Percentiles rank a stretch among this genome's conserved stretches.
Evolutionary conservation across 2,797 vertebrate species (phyloP).

Genomic region (Eospalax fontanierii): DNA sequence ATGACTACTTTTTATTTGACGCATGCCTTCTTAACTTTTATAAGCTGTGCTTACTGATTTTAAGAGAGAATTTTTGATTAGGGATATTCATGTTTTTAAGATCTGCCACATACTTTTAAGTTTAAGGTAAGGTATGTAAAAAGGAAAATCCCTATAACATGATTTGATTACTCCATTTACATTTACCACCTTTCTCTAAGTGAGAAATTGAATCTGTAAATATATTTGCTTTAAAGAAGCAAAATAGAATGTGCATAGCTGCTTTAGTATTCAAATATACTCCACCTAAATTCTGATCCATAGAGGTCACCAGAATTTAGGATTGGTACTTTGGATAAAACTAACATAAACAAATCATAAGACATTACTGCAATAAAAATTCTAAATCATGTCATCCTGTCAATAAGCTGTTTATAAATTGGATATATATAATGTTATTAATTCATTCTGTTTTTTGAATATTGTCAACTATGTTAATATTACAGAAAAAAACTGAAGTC

Average conservation of each 20-base stretch:
- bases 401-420: slow-evolving; percentile 49
- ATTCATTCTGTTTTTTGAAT: slow-evolving; percentile 26
- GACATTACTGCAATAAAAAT: slow-evolving; percentile 56
- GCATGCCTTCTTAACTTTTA: slow-evolving; percentile 21
- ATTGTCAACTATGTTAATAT: slow-evolving; percentile 48
- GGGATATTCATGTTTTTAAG: not conserved
- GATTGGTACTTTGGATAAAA: slow-evolving; percentile 19
- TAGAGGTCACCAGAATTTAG: slow-evolving; percentile 1
- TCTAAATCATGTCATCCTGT: slow-evolving; percentile 26
- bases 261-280: slow-evolving; percentile 2
- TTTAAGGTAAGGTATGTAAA: slow-evolving; percentile 48
- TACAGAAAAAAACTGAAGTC: slow-evolving; percentile 7
- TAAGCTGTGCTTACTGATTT: not conserved
- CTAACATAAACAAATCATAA: slow-evolving; percentile 40
- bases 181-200: slow-evolving; percentile 3
- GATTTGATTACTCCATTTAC: slow-evolving; percentile 40
- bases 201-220: slow-evolving; percentile 15
- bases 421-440: slow-evolving; percentile 4
- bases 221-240: slow-evolving; percentile 49
- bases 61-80: slow-evolving; percentile 43
- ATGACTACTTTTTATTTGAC: no score
- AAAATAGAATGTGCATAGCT: slow-evolving; percentile 20
- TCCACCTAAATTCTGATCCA: slow-evolving; percentile 45
- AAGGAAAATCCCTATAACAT: not conserved
- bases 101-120: slow-evolving; percentile 16